Percentiles rank a stretch among this genome's conserved stretches.
phyloP scores from a whole-genome alignment of 2,888 invertebrate genomes.

The Cephus nigrinus region DNA sequence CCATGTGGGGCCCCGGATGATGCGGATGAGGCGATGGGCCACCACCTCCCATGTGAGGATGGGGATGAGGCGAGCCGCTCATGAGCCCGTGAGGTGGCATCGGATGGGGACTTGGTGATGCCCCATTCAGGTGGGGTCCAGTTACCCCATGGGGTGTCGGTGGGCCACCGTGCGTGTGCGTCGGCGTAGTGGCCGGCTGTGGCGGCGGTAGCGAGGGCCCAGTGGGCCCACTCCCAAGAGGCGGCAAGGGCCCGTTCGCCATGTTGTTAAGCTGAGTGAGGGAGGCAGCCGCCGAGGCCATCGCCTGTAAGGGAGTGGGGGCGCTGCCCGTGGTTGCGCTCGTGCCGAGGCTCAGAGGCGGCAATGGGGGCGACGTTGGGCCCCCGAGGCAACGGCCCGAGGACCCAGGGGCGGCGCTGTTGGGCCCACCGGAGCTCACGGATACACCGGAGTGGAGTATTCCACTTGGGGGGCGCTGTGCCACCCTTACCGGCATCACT shows the following conservation, averaged over 20 bases:
- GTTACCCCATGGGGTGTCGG: slow-evolving; percentile 56
- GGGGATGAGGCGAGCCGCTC: slow-evolving; percentile 61
- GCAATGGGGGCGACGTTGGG: slow-evolving; percentile 63
- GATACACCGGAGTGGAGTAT: slow-evolving; percentile 74
- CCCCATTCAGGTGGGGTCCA: slow-evolving; percentile 61
- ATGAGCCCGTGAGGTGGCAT: slow-evolving; percentile 63
- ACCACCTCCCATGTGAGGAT: slow-evolving; percentile 59
- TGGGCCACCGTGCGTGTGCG: slow-evolving; percentile 62
- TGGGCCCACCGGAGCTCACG: slow-evolving; percentile 69
- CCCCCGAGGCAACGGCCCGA: slow-evolving; percentile 72
- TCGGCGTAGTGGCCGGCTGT: slow-evolving; percentile 62
- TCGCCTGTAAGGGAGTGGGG: slow-evolving; percentile 61
- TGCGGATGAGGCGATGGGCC: slow-evolving; percentile 63
- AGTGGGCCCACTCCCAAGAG: slow-evolving; percentile 54
- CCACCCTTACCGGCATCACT: slow-evolving; percentile 69
- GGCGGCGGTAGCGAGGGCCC: slow-evolving; percentile 59
- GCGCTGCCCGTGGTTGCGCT: slow-evolving; percentile 30
- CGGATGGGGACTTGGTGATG: slow-evolving; percentile 61
- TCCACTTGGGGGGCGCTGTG: slow-evolving; percentile 74
- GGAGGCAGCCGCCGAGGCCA: slow-evolving; percentile 62
- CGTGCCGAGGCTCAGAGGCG: slow-evolving; percentile 41
- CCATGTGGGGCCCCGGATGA: slow-evolving; percentile 62
- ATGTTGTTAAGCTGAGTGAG: slow-evolving; percentile 64
- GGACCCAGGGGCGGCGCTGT: slow-evolving; percentile 72
- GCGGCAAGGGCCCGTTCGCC: slow-evolving; percentile 63